phyloP scores from a whole-genome alignment of 2,888 invertebrate genomes.

The Lochmaea capreae region DNA sequence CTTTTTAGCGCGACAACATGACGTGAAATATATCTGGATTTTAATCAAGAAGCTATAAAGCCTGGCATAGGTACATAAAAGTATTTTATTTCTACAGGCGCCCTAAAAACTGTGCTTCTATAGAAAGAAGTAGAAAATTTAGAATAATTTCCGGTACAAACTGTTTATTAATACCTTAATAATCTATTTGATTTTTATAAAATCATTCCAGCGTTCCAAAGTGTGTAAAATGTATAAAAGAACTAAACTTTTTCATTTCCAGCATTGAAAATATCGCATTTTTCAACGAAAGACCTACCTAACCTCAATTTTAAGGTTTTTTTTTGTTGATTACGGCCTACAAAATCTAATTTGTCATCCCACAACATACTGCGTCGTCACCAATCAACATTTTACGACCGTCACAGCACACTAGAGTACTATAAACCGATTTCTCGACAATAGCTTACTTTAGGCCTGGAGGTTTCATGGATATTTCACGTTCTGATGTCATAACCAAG shows the following conservation, averaged over 20 bases:
- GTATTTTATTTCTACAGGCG: not conserved
- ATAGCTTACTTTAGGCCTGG: slow-evolving; percentile 52
- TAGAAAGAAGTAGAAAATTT: too few relatives aligned
- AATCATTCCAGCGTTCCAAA: too few relatives aligned
- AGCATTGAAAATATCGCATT: not conserved
- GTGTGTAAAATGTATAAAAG: too few relatives aligned
- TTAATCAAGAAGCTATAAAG: not conserved
- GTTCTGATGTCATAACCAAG: slow-evolving; percentile 38
- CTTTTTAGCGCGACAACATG: not conserved
- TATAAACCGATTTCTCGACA: slow-evolving; percentile 61
- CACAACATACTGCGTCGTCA: slow-evolving; percentile 58
- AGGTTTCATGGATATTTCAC: slow-evolving; percentile 40
- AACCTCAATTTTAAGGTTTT: slow-evolving; percentile 37
- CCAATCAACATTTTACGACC: slow-evolving; percentile 64
- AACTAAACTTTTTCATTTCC: too few relatives aligned
- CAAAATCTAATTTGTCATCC: slow-evolving; percentile 56
- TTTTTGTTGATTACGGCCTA: slow-evolving; percentile 33
- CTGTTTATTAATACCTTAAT: too few relatives aligned
- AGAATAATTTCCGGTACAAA: too few relatives aligned
- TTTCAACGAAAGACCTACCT: slow-evolving; percentile 25
- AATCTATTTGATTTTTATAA: too few relatives aligned
- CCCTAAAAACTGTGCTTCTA: too few relatives aligned
- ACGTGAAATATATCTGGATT: not conserved
- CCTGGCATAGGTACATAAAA: not conserved
- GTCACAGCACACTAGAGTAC: slow-evolving; percentile 60